These are phyloP conservation scores for Chaetophractus vellerosus DNA, from an alignment of 2,797 vertebrate species.

Conservation along the genomic window DNA sequence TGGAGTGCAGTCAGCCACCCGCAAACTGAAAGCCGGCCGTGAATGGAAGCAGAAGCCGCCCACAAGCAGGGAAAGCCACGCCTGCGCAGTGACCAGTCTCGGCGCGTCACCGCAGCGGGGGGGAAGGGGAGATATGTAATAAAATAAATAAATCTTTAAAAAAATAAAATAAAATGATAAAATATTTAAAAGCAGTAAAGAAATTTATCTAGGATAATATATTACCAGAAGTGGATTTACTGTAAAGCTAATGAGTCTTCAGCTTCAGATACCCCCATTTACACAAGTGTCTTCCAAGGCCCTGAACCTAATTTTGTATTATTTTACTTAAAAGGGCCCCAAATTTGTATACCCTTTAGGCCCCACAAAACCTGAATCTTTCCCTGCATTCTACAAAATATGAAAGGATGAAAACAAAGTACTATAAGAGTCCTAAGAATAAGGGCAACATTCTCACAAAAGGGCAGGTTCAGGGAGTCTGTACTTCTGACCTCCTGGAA, in stretches of 20 bases:
- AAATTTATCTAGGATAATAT: neutral
- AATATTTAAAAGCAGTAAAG: slow-evolving; percentile 8
- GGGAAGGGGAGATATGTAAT: too few relatives aligned
- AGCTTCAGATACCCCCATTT: neutral
- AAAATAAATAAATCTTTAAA: too few relatives aligned
- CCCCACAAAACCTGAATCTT: neutral
- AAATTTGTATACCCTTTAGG: neutral
- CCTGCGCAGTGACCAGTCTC: too few relatives aligned
- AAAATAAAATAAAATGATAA: slow-evolving; percentile 25
- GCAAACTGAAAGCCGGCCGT: too few relatives aligned
- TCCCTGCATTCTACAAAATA: neutral
- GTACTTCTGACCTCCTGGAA: neutral
- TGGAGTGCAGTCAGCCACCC: too few relatives aligned
- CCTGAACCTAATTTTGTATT: neutral
- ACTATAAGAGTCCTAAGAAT: neutral
- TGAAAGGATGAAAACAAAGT: neutral
- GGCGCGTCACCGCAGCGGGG: too few relatives aligned
- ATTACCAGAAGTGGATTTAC: neutral
- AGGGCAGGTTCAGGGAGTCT: neutral
- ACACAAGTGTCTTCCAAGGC: neutral
- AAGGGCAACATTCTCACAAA: neutral
- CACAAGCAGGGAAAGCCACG: too few relatives aligned
- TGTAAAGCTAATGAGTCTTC: neutral
- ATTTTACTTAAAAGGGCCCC: slow-evolving; percentile 32
- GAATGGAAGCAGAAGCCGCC: too few relatives aligned